Conservation (phyloP, 1,140 invertebrate genomes). For the Artemia franciscana region DNA sequence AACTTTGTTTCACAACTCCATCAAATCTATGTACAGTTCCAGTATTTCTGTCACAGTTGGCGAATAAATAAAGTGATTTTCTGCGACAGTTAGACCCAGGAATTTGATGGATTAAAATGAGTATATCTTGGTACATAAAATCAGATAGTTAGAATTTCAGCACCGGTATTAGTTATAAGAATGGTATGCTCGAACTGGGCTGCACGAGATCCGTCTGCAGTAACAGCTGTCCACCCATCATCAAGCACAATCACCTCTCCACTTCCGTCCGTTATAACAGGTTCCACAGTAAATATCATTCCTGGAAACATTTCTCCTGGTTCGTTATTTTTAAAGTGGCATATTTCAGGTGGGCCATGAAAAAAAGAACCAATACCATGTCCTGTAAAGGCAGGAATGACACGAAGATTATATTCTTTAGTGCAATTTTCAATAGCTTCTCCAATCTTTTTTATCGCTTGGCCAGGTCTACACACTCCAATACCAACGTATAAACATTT, state of each 20-base stretch:
- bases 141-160: conserved; percentile 36
- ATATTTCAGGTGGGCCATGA: conserved; percentile 73
- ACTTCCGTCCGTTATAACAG: conserved; percentile 50
- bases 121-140: too few species aligned
- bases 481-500: conserved; percentile 48
- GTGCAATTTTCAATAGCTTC: conserved; percentile 36
- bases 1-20: too few species aligned
- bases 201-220: conserved; percentile 44
- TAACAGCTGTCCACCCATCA: conserved; percentile 71
- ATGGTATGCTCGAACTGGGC: conserved; percentile 84
- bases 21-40: too few species aligned
- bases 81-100: too few species aligned
- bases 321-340: conserved; percentile 36
- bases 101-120: too few species aligned
- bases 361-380: conserved; percentile 84
- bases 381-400: conserved; percentile 57
- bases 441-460: conserved; percentile 45
- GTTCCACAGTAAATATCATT: conserved; percentile 87
- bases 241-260: conserved; percentile 40
- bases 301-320: conserved; percentile 52
- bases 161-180: conserved; percentile 46
- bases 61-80: too few species aligned
- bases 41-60: too few species aligned
- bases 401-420: conserved; percentile 30
- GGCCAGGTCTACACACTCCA: conserved; percentile 44